These are phyloP conservation scores for Tapera naevia DNA, from an alignment of 2,797 vertebrate genomes.

Conservation along the genomic window DNA sequence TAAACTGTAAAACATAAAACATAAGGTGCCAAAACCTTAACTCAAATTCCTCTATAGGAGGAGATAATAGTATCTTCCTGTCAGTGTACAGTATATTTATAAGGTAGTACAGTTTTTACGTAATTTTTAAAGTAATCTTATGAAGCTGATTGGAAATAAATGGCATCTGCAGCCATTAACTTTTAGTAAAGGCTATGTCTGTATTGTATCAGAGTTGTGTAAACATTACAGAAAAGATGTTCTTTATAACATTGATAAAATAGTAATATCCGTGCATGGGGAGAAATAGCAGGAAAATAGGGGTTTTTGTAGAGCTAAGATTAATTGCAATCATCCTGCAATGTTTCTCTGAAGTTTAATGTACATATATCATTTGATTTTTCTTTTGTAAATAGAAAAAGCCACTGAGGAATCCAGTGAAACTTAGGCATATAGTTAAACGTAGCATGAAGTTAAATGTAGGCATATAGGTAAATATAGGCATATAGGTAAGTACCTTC, in stretches of 20 bases:
- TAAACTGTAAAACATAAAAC: not conserved
- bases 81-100: not conserved
- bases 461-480: not conserved
- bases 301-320: not conserved
- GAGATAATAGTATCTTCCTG: not conserved
- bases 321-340: not conserved
- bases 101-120: not conserved
- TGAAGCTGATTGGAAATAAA: not conserved
- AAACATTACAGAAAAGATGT: not conserved
- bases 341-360: not conserved
- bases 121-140: not conserved
- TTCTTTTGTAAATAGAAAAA: not conserved
- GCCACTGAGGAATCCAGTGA: not conserved
- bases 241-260: not conserved
- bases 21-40: not conserved
- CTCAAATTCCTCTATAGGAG: not conserved
- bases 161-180: not conserved
- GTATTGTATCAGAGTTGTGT: not conserved
- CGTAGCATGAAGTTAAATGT: not conserved
- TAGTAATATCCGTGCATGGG: not conserved
- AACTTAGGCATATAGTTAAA: not conserved
- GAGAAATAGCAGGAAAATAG: not conserved
- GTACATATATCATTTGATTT: not conserved
- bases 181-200: not conserved
- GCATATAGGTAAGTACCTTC: not conserved